These are phyloP conservation scores for Cebus imitator DNA, from an alignment of 2,113 vertebrate genomes.

Conservation along the genomic window DNA sequence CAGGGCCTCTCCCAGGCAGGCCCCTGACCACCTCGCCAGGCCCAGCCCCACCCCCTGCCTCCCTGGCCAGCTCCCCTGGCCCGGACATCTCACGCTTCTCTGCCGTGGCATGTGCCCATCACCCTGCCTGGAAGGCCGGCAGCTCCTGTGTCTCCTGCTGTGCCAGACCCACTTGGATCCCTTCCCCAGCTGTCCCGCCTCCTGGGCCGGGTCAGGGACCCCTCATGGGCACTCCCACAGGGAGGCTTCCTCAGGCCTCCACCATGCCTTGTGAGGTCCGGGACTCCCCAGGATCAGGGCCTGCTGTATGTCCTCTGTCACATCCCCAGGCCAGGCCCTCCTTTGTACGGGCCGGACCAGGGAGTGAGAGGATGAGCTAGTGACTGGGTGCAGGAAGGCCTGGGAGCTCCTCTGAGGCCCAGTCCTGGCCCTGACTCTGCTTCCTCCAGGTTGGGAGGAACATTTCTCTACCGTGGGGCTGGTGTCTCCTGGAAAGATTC, in stretches of 20 bases:
- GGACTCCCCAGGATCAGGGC: background rate
- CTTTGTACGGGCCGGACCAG: background rate
- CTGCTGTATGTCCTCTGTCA: background rate
- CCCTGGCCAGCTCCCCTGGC: background rate
- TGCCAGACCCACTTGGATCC: background rate
- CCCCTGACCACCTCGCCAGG: background rate
- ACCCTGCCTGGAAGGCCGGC: background rate
- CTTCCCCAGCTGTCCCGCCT: background rate
- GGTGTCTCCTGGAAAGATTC: background rate
- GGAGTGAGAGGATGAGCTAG: background rate
- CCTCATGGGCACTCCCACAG: background rate
- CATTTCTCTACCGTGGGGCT: background rate
- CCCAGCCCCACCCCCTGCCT: background rate
- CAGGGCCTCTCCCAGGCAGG: background rate
- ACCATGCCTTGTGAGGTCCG: background rate
- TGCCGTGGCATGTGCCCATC: background rate
- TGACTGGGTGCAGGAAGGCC: background rate
- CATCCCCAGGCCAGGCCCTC: background rate
- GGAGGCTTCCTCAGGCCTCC: background rate
- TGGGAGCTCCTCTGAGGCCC: background rate
- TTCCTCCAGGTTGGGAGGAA: background rate
- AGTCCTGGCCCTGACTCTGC: background rate
- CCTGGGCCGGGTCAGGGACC: background rate
- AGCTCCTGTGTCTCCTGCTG: background rate
- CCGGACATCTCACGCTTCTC: accelerated